phyloP scores from a whole-genome alignment of 2,797 vertebrate genomes.

The Gymnothorax reevesii region DNA sequence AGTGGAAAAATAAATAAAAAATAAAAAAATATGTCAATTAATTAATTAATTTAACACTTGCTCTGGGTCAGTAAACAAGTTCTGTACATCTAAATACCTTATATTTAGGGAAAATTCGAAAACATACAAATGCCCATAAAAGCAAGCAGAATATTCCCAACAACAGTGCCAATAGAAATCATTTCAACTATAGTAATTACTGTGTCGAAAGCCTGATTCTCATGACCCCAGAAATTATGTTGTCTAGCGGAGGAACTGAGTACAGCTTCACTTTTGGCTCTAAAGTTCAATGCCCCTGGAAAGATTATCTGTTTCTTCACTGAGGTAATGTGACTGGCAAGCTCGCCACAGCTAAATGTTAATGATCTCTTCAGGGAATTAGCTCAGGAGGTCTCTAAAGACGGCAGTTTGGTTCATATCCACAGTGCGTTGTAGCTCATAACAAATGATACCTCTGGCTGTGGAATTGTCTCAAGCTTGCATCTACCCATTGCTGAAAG shows the following conservation, averaged over 20 bases:
- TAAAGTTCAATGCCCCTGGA: slow-evolving; percentile 57
- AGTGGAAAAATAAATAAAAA: background rate
- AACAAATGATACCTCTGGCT: slow-evolving; percentile 38
- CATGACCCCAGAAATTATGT: background rate
- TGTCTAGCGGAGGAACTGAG: background rate
- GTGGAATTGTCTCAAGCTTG: slow-evolving; percentile 34
- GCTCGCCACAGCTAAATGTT: slow-evolving; percentile 77
- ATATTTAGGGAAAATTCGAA: background rate
- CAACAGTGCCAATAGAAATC: slow-evolving; percentile 48
- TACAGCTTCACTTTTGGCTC: background rate
- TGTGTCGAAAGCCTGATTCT: slow-evolving; percentile 31
- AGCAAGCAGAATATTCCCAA: slow-evolving; percentile 35
- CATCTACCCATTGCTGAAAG: slow-evolving; percentile 32
- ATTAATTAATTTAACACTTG: background rate
- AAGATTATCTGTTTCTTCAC: slow-evolving; percentile 79
- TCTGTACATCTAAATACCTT: background rate
- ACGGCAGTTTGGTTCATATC: slow-evolving; percentile 35
- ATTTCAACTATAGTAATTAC: slow-evolving; percentile 48
- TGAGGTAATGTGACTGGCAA: slow-evolving; percentile 71
- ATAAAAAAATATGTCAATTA: too few relatives aligned
- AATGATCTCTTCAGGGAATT: slow-evolving; percentile 70
- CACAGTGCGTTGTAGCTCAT: background rate
- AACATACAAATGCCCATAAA: background rate
- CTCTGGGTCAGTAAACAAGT: background rate
- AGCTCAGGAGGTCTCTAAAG: slow-evolving; percentile 42